Evolutionary conservation across 2,888 invertebrate genomes (phyloP), one percentile per base, ranked within the genome.

Genomic region (Antheraea assamensis): DNA sequence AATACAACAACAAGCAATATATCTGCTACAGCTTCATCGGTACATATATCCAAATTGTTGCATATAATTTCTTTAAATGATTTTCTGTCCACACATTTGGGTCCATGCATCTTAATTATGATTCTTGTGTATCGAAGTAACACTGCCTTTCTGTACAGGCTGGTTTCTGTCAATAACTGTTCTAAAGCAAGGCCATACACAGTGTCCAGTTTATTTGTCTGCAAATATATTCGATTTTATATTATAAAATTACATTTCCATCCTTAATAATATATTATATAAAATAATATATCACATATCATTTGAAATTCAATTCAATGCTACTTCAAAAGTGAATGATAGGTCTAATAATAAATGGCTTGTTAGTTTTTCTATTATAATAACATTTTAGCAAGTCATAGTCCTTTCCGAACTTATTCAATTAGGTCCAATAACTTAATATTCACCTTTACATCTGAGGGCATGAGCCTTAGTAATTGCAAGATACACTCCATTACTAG

Each of bases 11-110:
- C 73, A 52, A 93, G 80, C 17, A 94, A 76, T 73, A 92, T 87
- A 71, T 89, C 88, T 47, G 84, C 86, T 2, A 92, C 87, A 75
- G 82, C 83, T 71, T 86, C 85, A 83, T 87, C 88, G 47, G 81
- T 85, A 77, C 94, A 92, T 3, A 86, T 78, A 21, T 91, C 88
- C 75, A 94, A 81, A 74, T 87, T 90, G 61, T 93, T 90, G 76
- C 81, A 81, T n/a, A 94, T 81, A 2, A 93, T 82, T 27, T 77
- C 75, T 79, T 85, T 87, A 74, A 92, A 88, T 47, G 83, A 83
- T 76, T 83, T 88, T 74, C 84, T 87, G 75, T 85, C 90, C 0
- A 85, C 84, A 84, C 92, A 92, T 58, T 92, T 85, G 1, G 89
- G 80, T 75, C 89, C 87, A 78, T 89, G 86, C 70, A 89, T 81